phyloP scores from a whole-genome alignment of 2,113 vertebrate genomes.

The Cepphus grylle region DNA sequence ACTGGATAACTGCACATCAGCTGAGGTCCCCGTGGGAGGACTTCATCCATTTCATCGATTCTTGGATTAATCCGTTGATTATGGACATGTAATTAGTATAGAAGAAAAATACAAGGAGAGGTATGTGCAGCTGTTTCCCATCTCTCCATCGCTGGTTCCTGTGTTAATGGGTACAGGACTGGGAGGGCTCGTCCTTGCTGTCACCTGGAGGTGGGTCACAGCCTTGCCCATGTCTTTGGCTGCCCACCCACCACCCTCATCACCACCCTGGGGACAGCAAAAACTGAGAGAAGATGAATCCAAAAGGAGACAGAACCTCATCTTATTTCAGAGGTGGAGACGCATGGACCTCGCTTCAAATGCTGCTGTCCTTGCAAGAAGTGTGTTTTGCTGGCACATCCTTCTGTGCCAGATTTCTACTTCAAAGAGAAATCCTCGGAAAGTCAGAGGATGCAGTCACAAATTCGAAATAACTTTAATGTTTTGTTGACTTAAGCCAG shows the following conservation, averaged over 20 bases:
- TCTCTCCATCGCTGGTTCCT: not conserved
- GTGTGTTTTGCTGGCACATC: not conserved
- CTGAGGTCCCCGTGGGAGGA: not conserved
- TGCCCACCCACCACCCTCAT: not conserved
- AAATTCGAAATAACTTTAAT: not conserved
- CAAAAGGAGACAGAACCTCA: not conserved
- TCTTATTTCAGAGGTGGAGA: not conserved
- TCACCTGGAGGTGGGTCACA: not conserved
- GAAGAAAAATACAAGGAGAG: not conserved
- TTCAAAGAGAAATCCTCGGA: not conserved
- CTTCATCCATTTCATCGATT: rapidly evolving
- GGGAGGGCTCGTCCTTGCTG: not conserved
- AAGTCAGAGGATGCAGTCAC: not conserved
- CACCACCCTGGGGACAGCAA: rapidly evolving
- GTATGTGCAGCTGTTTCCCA: rapidly evolving
- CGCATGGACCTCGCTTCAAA: rapidly evolving
- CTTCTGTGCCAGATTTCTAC: rapidly evolving
- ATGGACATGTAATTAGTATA: rapidly evolving
- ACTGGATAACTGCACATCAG: not conserved
- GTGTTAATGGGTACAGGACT: not conserved
- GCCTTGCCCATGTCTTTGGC: not conserved
- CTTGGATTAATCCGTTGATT: not conserved
- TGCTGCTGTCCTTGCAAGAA: not conserved
- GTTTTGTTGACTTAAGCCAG: not conserved
- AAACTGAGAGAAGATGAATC: not conserved